Evolutionary conservation across 2,113 vertebrate species (phyloP).

Genomic region (Grallaria varia): DNA sequence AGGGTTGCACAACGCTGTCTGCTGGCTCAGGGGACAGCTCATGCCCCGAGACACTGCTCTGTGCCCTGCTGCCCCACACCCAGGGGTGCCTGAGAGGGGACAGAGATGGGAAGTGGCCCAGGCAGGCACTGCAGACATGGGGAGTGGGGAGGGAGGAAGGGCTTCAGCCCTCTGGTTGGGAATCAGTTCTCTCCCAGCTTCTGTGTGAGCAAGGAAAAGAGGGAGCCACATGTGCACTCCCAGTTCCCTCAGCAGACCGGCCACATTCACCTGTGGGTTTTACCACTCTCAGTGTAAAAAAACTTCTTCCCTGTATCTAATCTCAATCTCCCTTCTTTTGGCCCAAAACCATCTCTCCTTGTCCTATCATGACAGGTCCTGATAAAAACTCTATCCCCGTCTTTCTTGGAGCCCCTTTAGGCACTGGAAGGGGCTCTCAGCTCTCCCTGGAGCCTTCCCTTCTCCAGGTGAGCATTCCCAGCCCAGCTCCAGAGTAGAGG

Average conservation of each 20-base stretch:
- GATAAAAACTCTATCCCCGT: not conserved
- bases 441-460: not conserved
- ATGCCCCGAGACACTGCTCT: not conserved
- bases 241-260: not conserved
- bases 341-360: not conserved
- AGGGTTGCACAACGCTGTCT: not conserved
- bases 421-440: not conserved
- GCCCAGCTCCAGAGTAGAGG: not conserved
- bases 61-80: accelerated
- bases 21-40: not conserved
- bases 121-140: not conserved
- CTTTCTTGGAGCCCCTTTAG: not conserved
- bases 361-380: not conserved
- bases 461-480: not conserved
- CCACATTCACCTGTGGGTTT: not conserved
- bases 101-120: not conserved
- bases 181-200: not conserved
- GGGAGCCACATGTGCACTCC: not conserved
- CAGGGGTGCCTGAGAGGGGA: not conserved
- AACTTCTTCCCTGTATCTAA: not conserved
- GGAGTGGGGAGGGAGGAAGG: not conserved
- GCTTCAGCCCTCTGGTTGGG: not conserved
- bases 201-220: not conserved
- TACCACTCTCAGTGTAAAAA: not conserved
- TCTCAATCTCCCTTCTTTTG: not conserved